A percentile compares a stretch with the other conserved stretches of the same genome.
phyloP scores from a whole-genome alignment of 2,888 invertebrate genomes.

The Dynastes tityus region DNA sequence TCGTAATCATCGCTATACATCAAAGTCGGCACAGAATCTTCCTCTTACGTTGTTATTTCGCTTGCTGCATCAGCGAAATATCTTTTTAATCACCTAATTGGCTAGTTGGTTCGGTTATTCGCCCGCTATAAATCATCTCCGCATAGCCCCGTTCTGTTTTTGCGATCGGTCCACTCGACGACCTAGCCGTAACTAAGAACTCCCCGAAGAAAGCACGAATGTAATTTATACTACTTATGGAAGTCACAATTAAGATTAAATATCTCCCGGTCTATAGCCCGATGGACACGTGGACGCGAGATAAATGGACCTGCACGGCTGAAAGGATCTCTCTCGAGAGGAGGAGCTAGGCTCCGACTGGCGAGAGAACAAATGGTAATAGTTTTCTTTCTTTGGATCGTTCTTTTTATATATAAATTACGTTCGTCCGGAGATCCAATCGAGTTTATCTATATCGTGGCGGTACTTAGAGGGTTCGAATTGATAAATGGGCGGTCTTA shows the following conservation, averaged over 20 bases:
- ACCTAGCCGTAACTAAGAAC: background rate
- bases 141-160: background rate
- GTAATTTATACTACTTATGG: slow-evolving; percentile 39
- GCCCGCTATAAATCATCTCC: slow-evolving; percentile 16
- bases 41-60: too few relatives aligned
- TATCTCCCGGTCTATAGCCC: slow-evolving; percentile 4
- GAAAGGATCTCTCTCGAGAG: slow-evolving; percentile 15
- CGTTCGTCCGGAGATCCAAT: slow-evolving; percentile 13
- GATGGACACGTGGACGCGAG: slow-evolving; percentile 24
- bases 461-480: background rate
- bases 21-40: too few relatives aligned
- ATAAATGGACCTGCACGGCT: slow-evolving; percentile 17
- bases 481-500: too few relatives aligned
- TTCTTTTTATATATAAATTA: slow-evolving; percentile 19
- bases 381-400: slow-evolving; percentile 14
- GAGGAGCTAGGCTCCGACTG: background rate
- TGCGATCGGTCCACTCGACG: background rate
- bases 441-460: background rate
- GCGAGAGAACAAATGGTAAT: slow-evolving; percentile 30
- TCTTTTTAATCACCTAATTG: too few relatives aligned
- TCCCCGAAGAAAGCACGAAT: slow-evolving; percentile 15
- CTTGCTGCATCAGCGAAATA: too few relatives aligned
- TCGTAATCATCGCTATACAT: too few relatives aligned
- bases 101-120: background rate
- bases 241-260: slow-evolving; percentile 36